A percentile compares a stretch with the other conserved stretches of the same genome.
Conservation (phyloP, 2,888 invertebrate species). For the Mylabris sibirica region DNA sequence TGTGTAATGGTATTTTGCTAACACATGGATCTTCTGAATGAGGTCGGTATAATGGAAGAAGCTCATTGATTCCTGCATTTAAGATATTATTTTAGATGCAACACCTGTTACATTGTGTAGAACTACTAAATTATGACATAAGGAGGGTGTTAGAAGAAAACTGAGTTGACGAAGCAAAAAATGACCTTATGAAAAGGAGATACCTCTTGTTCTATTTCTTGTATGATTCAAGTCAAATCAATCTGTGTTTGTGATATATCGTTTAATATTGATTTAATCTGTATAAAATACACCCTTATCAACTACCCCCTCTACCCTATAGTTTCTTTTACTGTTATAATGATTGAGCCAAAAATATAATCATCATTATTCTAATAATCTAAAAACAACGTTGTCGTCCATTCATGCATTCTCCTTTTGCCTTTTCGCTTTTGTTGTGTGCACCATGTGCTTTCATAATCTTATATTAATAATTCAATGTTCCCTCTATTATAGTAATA, state of each 20-base stretch:
- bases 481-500: conserved; percentile 63
- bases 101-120: too few relatives aligned
- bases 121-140: too few relatives aligned
- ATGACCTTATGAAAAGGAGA: too few relatives aligned
- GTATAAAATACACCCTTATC: neutral
- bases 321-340: neutral
- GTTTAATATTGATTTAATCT: neutral
- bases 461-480: conserved; percentile 63
- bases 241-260: neutral
- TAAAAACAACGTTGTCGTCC: conserved; percentile 16
- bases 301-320: neutral
- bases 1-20: too few relatives aligned
- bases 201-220: too few relatives aligned
- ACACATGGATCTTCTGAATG: too few relatives aligned
- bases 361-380: conserved; percentile 43
- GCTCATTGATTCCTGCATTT: too few relatives aligned
- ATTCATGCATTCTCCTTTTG: conserved; percentile 16
- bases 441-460: conserved; percentile 57
- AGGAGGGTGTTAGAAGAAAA: too few relatives aligned
- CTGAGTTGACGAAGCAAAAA: too few relatives aligned
- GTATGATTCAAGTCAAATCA: neutral
- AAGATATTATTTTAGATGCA: too few relatives aligned
- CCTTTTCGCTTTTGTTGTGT: conserved; percentile 36
- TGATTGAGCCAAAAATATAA: conserved; percentile 40
- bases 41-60: neutral